These are phyloP conservation scores for Enteromius paludinosus DNA, from an alignment of 2,797 vertebrate genomes.

Conservation along the genomic window DNA sequence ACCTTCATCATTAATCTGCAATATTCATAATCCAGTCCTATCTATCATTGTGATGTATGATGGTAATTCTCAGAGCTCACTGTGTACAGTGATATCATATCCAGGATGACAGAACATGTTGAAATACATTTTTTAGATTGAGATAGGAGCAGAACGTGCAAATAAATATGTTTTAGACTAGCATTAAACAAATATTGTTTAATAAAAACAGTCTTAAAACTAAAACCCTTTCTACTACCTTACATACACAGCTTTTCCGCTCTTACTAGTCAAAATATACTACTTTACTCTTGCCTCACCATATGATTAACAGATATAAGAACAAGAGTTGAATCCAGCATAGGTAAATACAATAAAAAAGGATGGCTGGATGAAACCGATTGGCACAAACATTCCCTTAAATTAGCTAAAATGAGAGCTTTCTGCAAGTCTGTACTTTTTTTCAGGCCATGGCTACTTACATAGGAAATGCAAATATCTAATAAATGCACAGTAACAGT, in stretches of 20 bases:
- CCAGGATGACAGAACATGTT: not conserved
- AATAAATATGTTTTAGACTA: not conserved
- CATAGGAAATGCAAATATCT: not conserved
- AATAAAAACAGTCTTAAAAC: not conserved
- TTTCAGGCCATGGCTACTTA: not conserved
- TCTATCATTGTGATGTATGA: slow-evolving; percentile 6
- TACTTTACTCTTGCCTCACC: not conserved
- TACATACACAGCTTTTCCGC: not conserved
- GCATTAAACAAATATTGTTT: not conserved
- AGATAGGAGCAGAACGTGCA: not conserved
- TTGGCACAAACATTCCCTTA: not conserved
- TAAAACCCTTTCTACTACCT: not conserved
- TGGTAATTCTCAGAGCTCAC: not conserved
- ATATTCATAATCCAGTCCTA: not conserved
- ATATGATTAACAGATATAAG: not conserved
- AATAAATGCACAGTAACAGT: not conserved
- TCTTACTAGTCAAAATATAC: not conserved
- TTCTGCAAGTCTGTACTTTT: not conserved
- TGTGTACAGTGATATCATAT: slow-evolving; percentile 12
- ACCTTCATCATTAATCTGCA: slow-evolving; percentile 65
- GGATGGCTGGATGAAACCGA: not conserved
- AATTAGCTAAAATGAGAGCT: not conserved
- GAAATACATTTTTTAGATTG: not conserved
- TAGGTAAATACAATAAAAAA: not conserved
- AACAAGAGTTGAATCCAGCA: not conserved